These are phyloP conservation scores for Trachymyrmex septentrionalis DNA, from an alignment of 1,140 invertebrate genomes.

Conservation along the genomic window DNA sequence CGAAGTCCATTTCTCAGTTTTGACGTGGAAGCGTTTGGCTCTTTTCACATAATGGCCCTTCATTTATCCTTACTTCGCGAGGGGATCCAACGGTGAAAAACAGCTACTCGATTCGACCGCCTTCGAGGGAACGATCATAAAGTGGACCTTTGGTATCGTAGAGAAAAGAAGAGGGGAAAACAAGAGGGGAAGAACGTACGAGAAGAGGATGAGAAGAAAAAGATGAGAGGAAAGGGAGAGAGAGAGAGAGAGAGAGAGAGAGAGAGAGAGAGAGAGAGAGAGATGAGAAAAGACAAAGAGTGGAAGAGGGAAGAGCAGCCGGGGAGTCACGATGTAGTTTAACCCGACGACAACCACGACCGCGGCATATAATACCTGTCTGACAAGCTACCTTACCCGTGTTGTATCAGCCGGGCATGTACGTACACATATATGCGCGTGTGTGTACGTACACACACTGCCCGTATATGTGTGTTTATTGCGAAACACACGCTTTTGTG, in stretches of 20 bases:
- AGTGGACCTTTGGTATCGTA: conserved; percentile 39
- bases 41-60: conserved; percentile 52
- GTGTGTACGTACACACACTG: not conserved
- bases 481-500: conserved; percentile 37
- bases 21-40: conserved; percentile 55
- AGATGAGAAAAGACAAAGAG: not conserved
- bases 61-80: conserved; percentile 60
- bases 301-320: conserved; percentile 3
- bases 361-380: conserved; percentile 70
- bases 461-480: not conserved
- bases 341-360: conserved; percentile 66
- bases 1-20: conserved; percentile 54
- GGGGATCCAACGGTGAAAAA: conserved; percentile 43
- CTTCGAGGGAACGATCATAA: conserved; percentile 59
- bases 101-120: conserved; percentile 54
- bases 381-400: conserved; percentile 73
- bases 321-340: conserved; percentile 65
- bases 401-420: conserved; percentile 57
- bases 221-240: no score
- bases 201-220: not conserved
- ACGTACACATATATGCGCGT: not conserved
- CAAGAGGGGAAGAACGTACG: conserved; percentile 3
- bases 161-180: conserved; percentile 17
- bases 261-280: not conserved
- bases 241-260: not conserved